These are phyloP conservation scores for Trididemnum nubilum DNA, from an alignment of 23 tunicate genomes.

Conservation along the genomic window DNA sequence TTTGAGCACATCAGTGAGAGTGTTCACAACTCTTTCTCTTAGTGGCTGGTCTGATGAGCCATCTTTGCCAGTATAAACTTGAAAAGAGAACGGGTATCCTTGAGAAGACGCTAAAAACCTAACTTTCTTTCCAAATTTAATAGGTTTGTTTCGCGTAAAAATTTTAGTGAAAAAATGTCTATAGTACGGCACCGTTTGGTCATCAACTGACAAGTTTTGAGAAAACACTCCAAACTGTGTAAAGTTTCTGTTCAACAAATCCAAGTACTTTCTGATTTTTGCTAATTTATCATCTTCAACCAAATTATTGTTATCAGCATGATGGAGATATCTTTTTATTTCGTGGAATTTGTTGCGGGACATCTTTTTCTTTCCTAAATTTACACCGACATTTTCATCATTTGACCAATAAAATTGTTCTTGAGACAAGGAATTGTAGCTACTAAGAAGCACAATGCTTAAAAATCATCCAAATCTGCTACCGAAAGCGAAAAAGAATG, in stretches of 20 bases:
- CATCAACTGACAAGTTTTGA: not conserved
- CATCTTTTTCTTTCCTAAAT: not conserved
- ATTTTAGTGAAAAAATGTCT: not conserved
- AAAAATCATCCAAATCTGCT: not conserved
- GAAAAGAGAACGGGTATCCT: not conserved
- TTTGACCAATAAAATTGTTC: not conserved
- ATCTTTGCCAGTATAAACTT: not conserved
- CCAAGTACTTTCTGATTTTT: not conserved
- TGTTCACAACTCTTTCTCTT: not conserved
- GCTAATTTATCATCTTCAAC: not conserved
- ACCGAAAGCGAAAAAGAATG: not conserved
- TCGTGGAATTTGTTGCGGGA: no score
- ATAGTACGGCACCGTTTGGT: not conserved
- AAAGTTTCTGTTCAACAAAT: not conserved
- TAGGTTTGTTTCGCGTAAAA: not conserved
- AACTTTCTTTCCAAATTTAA: not conserved
- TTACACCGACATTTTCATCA: not conserved
- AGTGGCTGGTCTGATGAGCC: not conserved
- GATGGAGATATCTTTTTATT: not conserved
- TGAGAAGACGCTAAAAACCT: not conserved
- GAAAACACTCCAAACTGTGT: not conserved
- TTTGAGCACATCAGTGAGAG: not conserved
- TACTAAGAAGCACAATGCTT: not conserved
- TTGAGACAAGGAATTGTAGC: not conserved
- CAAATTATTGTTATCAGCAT: not conserved